Evolutionary conservation across 1,140 invertebrate species (phyloP), one percentile per base, ranked within the genome.

Genomic region (Akabosia matsudoensis): DNA sequence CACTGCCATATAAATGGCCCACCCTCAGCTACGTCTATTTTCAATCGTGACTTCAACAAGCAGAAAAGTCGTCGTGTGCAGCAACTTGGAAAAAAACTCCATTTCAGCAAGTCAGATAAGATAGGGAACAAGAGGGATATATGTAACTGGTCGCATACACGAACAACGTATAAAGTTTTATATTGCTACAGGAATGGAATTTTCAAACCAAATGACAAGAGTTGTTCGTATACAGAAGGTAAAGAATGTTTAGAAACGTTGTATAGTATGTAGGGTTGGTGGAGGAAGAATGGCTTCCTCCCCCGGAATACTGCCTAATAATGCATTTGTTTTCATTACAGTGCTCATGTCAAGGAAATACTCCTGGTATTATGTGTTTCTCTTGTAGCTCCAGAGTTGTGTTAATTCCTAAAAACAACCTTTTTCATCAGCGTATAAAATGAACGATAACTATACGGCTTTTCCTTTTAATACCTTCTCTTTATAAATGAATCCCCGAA

Each of bases 271-370:
- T n/a, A n/a, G n/a, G n/a, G n/a, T n/a, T n/a, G n/a, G n/a, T n/a
- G n/a, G n/a, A n/a, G n/a, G n/a, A n/a, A n/a, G n/a, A n/a, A n/a
- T n/a, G n/a, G n/a, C n/a, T n/a, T n/a, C n/a, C n/a, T n/a, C n/a
- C n/a, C n/a, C n/a, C n/a, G n/a, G n/a, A n/a, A 24, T 22, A 24
- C 24, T 24, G 7, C 3, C 13, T 67, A 67, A 67, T 67, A 67
- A 67, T 30, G 2, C 61, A 67, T 67, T 67, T 67, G 61, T 67
- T 67, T 67, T 67, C 61, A 67, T 67, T 67, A 67, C 61, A 56
- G 4, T 56, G 10, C 54, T 24, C 54, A n/a, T 56, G 54, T 56
- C 54, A 56, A 56, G 54, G 18, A 45, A 18, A 56, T 56, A 56
- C 54, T 56, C 10, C 54, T n/a, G 4, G 54, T 22, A 56, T 7